Base-by-base conservation (phyloP, 2,888 invertebrate genomes). In the Esperia sulphurella region DNA sequence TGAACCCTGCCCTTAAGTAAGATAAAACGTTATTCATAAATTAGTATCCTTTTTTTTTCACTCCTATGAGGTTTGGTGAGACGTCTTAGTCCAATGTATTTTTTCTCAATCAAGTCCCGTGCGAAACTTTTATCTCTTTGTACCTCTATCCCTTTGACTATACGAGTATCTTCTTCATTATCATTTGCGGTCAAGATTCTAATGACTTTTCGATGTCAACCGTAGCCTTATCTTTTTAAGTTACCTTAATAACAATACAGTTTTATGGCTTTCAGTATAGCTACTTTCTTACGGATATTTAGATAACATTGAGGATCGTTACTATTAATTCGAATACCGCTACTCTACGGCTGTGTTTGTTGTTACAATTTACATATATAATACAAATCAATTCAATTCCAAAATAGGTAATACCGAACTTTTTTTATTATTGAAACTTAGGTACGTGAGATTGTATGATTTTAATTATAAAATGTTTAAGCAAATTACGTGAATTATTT, bases 191-290 rank as follows among this genome's bases (percentile, higher is more conserved):
- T 75, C 58, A 65, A 61, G 54, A 56, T 58, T 60, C 66, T 79
- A 79, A 80, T 78, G 77, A 70, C 54, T 54, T 79, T 80, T 71
- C 62, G 63, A 63, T 82, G 80, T 79, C 50, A 44, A 50, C 30
- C 43, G 14, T n/a, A 29, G 10, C 8, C 10, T 13, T 13, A 45
- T 13, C 28, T 30, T 30, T 38, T 39, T n/a, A 44, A 44, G 43
- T 21, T 21, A 21, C 21, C 21, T 21, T 21, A 21, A 21, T 21
- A 21, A 21, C 21, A 21, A 44, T 37, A 44, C 3, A 28, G 43
- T 37, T 44, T 21, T 10, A 30, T 21, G 13, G 33, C 4, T 2
- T 39, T 39, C 13, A 39, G 14, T 39, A n/a, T 10, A 14, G 37
- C 43, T 43, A 43, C 43, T 44, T 28, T 8, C 14, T 44, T 51